Evolutionary conservation across 2,797 vertebrate species (phyloP).

Genomic region (Chelon auratus): DNA sequence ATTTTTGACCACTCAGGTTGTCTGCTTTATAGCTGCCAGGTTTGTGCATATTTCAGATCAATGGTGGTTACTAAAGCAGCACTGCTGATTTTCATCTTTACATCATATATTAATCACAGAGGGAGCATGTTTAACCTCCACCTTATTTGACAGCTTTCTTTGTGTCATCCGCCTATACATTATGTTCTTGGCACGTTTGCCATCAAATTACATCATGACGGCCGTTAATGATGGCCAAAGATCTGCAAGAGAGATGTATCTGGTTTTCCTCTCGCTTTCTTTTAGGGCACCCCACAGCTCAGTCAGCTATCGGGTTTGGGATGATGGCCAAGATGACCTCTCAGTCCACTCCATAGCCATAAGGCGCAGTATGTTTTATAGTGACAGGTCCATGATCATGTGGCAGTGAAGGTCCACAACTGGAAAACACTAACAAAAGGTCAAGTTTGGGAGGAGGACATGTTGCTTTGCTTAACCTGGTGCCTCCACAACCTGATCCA

Average conservation of each 20-base stretch:
- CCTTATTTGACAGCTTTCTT: background rate
- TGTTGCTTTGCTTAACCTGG: no score
- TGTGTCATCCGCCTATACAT: background rate
- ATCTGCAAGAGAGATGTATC: constrained; percentile 1
- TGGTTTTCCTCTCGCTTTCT: constrained; percentile 32
- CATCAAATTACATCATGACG: constrained; percentile 22
- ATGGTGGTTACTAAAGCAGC: background rate
- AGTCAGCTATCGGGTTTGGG: constrained; percentile 2
- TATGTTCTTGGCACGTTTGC: constrained; percentile 14
- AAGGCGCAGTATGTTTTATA: background rate
- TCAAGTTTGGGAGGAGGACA: no score
- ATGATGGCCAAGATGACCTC: constrained; percentile 7
- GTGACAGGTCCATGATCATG: background rate
- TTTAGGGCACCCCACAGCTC: background rate
- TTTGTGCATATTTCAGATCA: constrained; percentile 31
- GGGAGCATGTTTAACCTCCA: constrained; percentile 18
- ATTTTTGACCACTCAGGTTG: constrained; percentile 34
- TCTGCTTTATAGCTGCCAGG: constrained; percentile 18
- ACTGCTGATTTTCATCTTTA: constrained; percentile 36
- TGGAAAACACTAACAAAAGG: no score
- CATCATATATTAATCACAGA: constrained; percentile 21
- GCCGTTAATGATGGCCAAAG: background rate
- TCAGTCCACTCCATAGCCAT: background rate
- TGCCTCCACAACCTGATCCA: no score
- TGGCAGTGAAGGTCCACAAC: no score